Base-by-base conservation (phyloP, 2,113 vertebrate species). In the Sebastes fasciatus region DNA sequence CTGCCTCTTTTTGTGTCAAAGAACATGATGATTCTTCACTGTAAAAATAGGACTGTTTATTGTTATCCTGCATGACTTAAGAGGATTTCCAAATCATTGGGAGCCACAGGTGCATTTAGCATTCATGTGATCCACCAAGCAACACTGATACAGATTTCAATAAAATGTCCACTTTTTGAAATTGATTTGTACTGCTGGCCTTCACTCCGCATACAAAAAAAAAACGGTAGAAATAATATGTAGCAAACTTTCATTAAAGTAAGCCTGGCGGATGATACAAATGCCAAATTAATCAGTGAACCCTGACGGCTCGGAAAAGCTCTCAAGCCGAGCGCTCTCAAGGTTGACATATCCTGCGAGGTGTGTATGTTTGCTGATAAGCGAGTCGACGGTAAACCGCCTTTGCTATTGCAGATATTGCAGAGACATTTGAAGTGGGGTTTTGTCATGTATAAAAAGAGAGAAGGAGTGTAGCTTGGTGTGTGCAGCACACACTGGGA, bases 281-380 rank as follows among this genome's bases (percentile, higher is more conserved):
- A 86, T 67, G 71, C 43, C n/a, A 80, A 87, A 87, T 77, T 40
- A 86, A 85, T 87, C 77, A 66, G 71, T 55, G 82, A 89, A 89
- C 67, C 79, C 23, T 55, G 17, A 60, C 45, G 34, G 54, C 78
- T 78, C 10, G 4, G 51, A 63, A 71, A 73, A 69, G 66, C 85
- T 61, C 85, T 87, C 8, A 64, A 77, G 66, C 72, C 40, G 65
- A 65, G 71, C 83, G 67, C 80, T 84, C 71, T 86, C 49, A 64
- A 70, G 66, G 71, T 51, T 79, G 82, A 78, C 51, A 65, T 72
- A 60, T 63, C 58, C 67, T 70, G 81, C 8, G 13, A 85, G 74
- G 85, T 83, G 79, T 79, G 80, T 73, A 63, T 81, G 60, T 75
- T 79, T 75, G 51, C 73, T 62, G 80, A 91, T 89, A 90, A 91